Base-by-base conservation (phyloP, 2,888 invertebrate species). In the Synergus japonicus region DNA sequence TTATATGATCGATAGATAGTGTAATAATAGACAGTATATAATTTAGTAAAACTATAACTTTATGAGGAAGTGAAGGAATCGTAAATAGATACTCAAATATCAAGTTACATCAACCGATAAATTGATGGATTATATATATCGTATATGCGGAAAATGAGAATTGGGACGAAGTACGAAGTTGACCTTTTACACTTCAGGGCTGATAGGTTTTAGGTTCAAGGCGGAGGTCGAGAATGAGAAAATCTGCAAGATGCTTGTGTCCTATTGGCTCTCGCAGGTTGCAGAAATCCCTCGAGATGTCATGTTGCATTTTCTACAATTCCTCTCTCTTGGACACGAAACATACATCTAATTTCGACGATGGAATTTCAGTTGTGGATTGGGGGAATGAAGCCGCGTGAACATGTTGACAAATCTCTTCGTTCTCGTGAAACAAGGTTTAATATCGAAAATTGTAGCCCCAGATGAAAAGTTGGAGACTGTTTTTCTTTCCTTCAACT, bases 101-200 rank as follows among this genome's bases (percentile, higher is more conserved):
- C 60, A 18, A 10, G 44, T 44, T 5, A 2, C 8, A 54, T 54
- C 54, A 54, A n/a, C n/a, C n/a, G n/a, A n/a, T 12, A 60, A 37
- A 37, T 15, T 37, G 37, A 37, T 22, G 22, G 60, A 60, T 60
- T 22, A 60, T 22, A 10, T 60, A 10, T 22, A 10, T 22, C 18
- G 18, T 60, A 18, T 60, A 60, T 60, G 18, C 22, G 60, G 22
- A 60, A 60, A 60, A 60, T 60, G 22, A 60, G 60, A 60, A 60
- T 60, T 46, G 60, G 60, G 60, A 22, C 60, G 12, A 22, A 60
- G 60, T 22, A 60, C 10, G 60, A 60, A 10, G 22, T 9, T 60
- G 60, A 60, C 60, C 60, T 60, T 10, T 10, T 4, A 0, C 22
- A 9, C 12, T 22, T 60, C 22, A 22, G 9, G 12, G 60, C 22